These are phyloP conservation scores for Piscicola geometra DNA, from an alignment of 2,888 invertebrate species.

Conservation along the genomic window DNA sequence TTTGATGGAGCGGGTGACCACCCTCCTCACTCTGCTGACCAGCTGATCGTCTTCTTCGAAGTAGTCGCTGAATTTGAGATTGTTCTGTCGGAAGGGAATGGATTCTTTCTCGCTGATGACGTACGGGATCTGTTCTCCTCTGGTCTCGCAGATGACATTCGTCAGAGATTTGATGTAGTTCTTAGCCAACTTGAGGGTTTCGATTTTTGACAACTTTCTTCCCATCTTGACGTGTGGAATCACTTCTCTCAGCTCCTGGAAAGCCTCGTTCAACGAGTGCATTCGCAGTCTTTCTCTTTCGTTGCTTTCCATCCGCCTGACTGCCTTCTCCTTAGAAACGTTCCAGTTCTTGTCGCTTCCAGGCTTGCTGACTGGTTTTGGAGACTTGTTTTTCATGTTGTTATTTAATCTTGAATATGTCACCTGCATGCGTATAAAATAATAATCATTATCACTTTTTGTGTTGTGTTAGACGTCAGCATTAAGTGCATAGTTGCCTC, in stretches of 20 bases:
- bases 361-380: background rate
- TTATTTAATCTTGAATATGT: no score
- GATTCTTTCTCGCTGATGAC: conserved; percentile 50
- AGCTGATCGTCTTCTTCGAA: background rate
- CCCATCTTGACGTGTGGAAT: conserved; percentile 81
- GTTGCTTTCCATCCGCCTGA: conserved; percentile 80
- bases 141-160: conserved; percentile 76
- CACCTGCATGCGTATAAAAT: no score
- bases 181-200: conserved; percentile 79
- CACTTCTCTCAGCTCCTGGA: conserved; percentile 77
- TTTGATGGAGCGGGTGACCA: background rate
- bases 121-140: conserved; percentile 68
- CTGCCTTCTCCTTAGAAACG: conserved; percentile 70
- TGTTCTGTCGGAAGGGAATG: background rate
- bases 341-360: background rate
- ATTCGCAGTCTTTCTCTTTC: conserved; percentile 84
- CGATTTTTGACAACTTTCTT: conserved; percentile 77
- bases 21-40: background rate
- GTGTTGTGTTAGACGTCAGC: no score
- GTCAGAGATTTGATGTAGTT: conserved; percentile 84
- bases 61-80: conserved; percentile 2
- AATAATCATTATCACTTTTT: no score
- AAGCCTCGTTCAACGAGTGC: conserved; percentile 85
- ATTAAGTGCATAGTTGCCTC: no score
- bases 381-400: conserved; percentile 5